phyloP scores from a whole-genome alignment of 2,113 vertebrate species.

The Oncorhynchus tshawytscha region DNA sequence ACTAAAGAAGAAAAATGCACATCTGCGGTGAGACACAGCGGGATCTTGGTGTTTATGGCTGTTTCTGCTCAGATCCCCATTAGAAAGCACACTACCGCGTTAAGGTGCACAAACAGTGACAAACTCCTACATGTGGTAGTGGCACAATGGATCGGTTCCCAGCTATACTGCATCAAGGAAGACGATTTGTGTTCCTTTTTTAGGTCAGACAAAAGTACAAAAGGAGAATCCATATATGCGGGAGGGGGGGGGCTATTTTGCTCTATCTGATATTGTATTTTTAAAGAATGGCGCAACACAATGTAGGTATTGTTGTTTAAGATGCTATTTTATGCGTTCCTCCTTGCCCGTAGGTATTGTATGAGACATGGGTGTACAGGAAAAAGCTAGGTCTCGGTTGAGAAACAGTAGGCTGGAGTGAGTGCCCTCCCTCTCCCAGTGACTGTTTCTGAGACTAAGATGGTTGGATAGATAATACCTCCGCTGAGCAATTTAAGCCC shows the following conservation, averaged over 20 bases:
- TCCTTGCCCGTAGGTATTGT: not conserved
- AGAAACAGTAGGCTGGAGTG: slow-evolving; percentile 32
- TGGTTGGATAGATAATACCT: slow-evolving; percentile 77
- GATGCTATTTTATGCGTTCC: not conserved
- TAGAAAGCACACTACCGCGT: slow-evolving; percentile 65
- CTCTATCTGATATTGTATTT: slow-evolving; percentile 48
- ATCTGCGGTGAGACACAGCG: slow-evolving; percentile 66
- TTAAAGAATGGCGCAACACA: slow-evolving; percentile 17
- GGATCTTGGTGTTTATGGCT: slow-evolving; percentile 63
- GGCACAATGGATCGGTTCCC: slow-evolving; percentile 39
- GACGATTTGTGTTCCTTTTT: slow-evolving; percentile 52
- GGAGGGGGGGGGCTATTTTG: slow-evolving; percentile 17
- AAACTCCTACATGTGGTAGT: slow-evolving; percentile 51
- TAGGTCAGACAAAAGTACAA: slow-evolving; percentile 56
- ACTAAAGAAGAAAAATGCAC: slow-evolving; percentile 61
- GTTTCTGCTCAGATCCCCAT: slow-evolving; percentile 70
- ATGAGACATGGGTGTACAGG: slow-evolving; percentile 29
- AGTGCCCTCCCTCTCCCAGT: slow-evolving; percentile 60
- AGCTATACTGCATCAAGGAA: slow-evolving; percentile 52
- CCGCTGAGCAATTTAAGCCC: slow-evolving; percentile 81
- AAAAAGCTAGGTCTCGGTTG: not conserved
- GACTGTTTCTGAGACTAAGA: slow-evolving; percentile 78
- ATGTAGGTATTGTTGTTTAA: not conserved
- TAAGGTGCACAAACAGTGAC: slow-evolving; percentile 69
- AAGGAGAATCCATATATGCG: slow-evolving; percentile 40